A percentile compares a stretch with the other conserved stretches of the same genome.
These are phyloP conservation scores for Agelastica alni DNA, from an alignment of 2,888 invertebrate genomes.

Conservation along the genomic window DNA sequence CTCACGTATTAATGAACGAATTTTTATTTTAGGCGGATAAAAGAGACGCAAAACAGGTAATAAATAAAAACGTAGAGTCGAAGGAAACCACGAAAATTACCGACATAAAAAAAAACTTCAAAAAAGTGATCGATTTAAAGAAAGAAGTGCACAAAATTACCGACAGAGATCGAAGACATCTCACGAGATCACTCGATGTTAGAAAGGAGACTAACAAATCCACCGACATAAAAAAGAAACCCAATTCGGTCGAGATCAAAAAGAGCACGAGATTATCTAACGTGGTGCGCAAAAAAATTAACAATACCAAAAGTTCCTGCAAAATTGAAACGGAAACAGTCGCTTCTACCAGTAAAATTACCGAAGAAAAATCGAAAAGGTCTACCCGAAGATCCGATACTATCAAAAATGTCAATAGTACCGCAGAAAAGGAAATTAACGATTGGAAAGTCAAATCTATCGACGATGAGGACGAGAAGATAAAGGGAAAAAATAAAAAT, in stretches of 20 bases:
- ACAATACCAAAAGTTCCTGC: not conserved
- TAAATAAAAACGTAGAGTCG: constrained; percentile 9
- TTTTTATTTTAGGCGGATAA: constrained; percentile 9
- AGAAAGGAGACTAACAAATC: constrained; percentile 51
- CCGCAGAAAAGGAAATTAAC: too few species aligned
- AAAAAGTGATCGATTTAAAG: constrained; percentile 37
- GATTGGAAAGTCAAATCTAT: too few species aligned
- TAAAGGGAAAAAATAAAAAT: not conserved
- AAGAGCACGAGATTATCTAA: constrained; percentile 24
- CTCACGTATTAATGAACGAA: too few species aligned
- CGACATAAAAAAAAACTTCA: constrained; percentile 31
- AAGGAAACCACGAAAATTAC: constrained; percentile 6
- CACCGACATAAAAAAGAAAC: constrained; percentile 32
- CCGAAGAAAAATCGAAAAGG: constrained; percentile 1
- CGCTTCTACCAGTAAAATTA: not conserved
- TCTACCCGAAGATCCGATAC: not conserved
- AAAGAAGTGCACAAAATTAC: constrained; percentile 31
- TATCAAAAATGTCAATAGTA: not conserved
- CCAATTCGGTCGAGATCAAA: constrained; percentile 17
- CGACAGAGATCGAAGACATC: constrained; percentile 31
- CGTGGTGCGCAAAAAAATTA: constrained; percentile 21
- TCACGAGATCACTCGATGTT: constrained; percentile 40
- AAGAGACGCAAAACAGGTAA: constrained; percentile 4
- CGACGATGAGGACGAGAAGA: too few species aligned
- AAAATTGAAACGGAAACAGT: not conserved